Base-by-base conservation (phyloP, 2,888 invertebrate species). In the Latheticus oryzae region DNA sequence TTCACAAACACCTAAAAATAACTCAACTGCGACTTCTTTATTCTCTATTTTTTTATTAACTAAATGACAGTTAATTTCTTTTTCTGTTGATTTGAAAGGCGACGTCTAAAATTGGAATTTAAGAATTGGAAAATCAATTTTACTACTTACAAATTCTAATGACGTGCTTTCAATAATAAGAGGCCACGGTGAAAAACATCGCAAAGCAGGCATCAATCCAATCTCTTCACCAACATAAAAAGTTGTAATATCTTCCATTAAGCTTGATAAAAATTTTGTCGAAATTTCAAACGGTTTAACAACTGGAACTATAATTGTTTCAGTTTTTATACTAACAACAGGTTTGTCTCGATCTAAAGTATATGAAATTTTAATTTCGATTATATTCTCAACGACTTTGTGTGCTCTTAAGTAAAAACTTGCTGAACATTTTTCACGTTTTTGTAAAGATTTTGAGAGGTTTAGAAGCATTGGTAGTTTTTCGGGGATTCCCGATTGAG, bases 211-310 rank as follows among this genome's bases (percentile, higher is more conserved):
- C 85, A 88, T 87, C 9, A 88, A 81, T 65, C 87, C 82, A 69
- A 89, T 86, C 2, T 87, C 82, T 73, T 90, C 89, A 66, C 84
- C 83, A 17, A 86, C 82, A 75, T 86, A 88, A 66, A 87, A 86
- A 71, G 86, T 87, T 1, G 82, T 79, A 58, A 88, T 79, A 12
- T 85, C 82, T 71, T 86, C 86, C 70, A 89, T 88, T 61, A 85
- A 81, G 73, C 83, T 81, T 3, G 87, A 84, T 59, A 85, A 82
- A 79, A 85, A 89, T 71, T 84, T 84, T 4, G 87, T 85, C 1
- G 81, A 77, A 1, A 89, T 82, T 70, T 89, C 88, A 76, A 90
- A 89, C 8, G 89, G 88, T 73, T 89, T 87, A 2, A 86, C 84
- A 3, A 88, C 85, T 58, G 85, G 80, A 51, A 89, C 79, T 65